Evolutionary conservation across 2,113 vertebrate genomes (phyloP).

Genomic region (Turdus rufiventris): DNA sequence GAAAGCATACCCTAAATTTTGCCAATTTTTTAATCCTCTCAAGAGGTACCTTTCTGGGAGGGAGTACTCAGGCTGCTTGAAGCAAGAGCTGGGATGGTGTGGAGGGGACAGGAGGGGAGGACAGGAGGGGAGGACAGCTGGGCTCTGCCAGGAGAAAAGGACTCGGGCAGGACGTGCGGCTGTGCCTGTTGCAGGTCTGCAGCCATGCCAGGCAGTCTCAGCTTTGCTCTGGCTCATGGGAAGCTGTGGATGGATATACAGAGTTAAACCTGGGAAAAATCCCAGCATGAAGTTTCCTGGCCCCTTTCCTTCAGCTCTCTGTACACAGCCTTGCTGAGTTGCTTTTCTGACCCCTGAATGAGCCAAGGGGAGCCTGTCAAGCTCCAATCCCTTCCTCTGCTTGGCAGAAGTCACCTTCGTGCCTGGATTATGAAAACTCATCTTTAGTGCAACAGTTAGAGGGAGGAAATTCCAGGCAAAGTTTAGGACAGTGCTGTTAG

Average conservation of each 20-base stretch:
- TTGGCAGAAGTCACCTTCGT: neutral
- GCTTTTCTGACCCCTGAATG: neutral
- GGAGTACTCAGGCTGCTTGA: neutral
- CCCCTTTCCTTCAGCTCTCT: neutral
- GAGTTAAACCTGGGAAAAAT: neutral
- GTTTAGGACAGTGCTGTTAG: neutral
- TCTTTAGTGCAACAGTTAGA: neutral
- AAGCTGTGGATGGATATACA: neutral
- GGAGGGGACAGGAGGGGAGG: neutral
- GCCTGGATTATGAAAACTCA: neutral
- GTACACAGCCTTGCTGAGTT: accelerated
- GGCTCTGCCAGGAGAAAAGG: neutral
- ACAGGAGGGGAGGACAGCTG: neutral
- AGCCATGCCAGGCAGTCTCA: neutral
- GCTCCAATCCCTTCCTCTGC: neutral
- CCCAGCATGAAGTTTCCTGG: neutral
- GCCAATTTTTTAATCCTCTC: neutral
- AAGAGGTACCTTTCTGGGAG: neutral
- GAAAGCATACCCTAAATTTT: neutral
- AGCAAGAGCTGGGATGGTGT: neutral
- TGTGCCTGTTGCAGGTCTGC: neutral
- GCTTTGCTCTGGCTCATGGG: neutral
- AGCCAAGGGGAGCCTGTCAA: neutral
- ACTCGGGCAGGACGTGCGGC: accelerated
- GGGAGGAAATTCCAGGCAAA: neutral